Evolutionary conservation across 2,888 invertebrate genomes (phyloP).

Genomic region (Heliconius sara): DNA sequence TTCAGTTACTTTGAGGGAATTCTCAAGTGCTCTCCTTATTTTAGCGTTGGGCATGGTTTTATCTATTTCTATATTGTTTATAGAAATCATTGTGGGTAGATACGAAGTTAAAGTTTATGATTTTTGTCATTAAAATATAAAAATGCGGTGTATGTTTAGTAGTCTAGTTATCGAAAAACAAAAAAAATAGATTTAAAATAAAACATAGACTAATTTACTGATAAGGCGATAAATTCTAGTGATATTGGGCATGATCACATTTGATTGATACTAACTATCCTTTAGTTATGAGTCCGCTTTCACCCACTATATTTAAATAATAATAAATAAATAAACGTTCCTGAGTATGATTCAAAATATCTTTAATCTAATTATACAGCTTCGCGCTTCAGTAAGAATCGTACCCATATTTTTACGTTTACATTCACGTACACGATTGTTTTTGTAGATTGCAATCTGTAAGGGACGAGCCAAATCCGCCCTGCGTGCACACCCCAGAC

Average conservation of each 20-base stretch:
- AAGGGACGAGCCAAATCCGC: slow-evolving; percentile 85
- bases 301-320: not conserved
- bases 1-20: slow-evolving; percentile 84
- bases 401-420: too few relatives aligned
- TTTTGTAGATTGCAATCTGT: slow-evolving; percentile 74
- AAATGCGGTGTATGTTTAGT: not conserved
- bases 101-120: slow-evolving; percentile 34
- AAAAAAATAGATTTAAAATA: not conserved
- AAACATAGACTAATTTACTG: not conserved
- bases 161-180: too few relatives aligned
- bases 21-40: slow-evolving; percentile 82
- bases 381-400: too few relatives aligned
- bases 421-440: too few relatives aligned
- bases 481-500: slow-evolving; percentile 80
- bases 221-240: not conserved
- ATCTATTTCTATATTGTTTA: slow-evolving; percentile 63
- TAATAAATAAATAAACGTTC: not conserved
- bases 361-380: too few relatives aligned
- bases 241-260: too few relatives aligned
- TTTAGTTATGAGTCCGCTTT: too few relatives aligned
- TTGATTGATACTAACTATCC: too few relatives aligned
- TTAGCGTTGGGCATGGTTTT: slow-evolving; percentile 76
- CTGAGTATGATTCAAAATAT: not conserved
- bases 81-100: slow-evolving; percentile 60
- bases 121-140: slow-evolving; percentile 50